These are phyloP conservation scores for Acanthornis magna DNA, from an alignment of 2,797 vertebrate genomes.

Conservation along the genomic window DNA sequence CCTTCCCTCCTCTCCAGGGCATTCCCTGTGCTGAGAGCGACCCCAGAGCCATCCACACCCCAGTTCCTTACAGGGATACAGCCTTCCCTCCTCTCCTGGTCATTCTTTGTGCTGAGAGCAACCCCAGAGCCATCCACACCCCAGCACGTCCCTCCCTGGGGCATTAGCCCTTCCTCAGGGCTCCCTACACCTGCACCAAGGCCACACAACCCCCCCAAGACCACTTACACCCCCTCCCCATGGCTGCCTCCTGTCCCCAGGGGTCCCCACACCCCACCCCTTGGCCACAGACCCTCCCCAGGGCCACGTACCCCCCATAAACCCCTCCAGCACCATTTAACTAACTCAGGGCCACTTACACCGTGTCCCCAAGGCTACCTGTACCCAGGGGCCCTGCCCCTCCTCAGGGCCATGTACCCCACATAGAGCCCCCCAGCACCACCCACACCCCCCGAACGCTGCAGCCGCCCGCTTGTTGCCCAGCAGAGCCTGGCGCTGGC, in stretches of 20 bases:
- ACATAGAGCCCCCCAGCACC: background rate
- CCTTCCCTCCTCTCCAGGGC: too few relatives aligned
- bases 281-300: too few relatives aligned
- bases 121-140: rapidly evolving
- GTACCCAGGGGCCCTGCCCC: too few relatives aligned
- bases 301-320: rapidly evolving
- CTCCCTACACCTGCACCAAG: too few relatives aligned
- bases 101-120: background rate
- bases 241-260: background rate
- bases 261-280: too few relatives aligned
- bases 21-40: background rate
- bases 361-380: rapidly evolving
- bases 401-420: background rate
- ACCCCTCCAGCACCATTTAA: background rate
- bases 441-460: rapidly evolving
- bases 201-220: too few relatives aligned
- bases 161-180: too few relatives aligned
- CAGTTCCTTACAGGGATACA: rapidly evolving
- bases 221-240: too few relatives aligned
- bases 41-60: rapidly evolving
- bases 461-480: rapidly evolving
- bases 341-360: too few relatives aligned
- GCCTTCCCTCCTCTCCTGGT: too few relatives aligned
- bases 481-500: rapidly evolving
- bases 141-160: too few relatives aligned